Conservation (phyloP, 2,888 invertebrate species). For the Portevinia maculata region DNA sequence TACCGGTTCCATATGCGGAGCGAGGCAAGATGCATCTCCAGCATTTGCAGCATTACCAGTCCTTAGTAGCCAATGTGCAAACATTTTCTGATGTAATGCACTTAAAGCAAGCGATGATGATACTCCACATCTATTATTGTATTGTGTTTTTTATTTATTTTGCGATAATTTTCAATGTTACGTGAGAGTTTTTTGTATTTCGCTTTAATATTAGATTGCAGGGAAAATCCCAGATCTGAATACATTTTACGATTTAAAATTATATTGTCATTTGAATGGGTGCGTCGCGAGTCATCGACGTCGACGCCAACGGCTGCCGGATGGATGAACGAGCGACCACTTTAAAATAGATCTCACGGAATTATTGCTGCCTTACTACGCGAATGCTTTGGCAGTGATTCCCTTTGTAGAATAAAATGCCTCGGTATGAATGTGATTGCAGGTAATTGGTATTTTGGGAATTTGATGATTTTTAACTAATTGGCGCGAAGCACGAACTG, state of each 20-base stretch:
- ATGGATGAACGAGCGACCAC: neutral
- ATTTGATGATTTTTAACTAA: neutral
- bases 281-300: conserved; percentile 9
- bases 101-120: conserved; percentile 34
- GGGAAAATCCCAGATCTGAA: conserved; percentile 47
- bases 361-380: neutral
- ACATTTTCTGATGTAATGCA: conserved; percentile 27
- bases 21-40: conserved; percentile 13
- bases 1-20: conserved; percentile 22
- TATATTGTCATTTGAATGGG: conserved; percentile 21
- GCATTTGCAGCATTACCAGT: neutral
- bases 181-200: conserved; percentile 46
- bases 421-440: neutral
- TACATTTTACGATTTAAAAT: conserved; percentile 22
- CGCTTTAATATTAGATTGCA: conserved; percentile 12
- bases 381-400: neutral
- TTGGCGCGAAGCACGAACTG: no score
- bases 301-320: neutral
- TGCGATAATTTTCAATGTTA: conserved; percentile 61
- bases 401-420: neutral
- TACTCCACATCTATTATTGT: neutral
- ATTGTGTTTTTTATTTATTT: conserved; percentile 23
- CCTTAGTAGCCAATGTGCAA: neutral
- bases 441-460: neutral
- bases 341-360: conserved; percentile 11